Evolutionary conservation across 2,888 invertebrate species (phyloP).

Genomic region (Orthosia incerta): DNA sequence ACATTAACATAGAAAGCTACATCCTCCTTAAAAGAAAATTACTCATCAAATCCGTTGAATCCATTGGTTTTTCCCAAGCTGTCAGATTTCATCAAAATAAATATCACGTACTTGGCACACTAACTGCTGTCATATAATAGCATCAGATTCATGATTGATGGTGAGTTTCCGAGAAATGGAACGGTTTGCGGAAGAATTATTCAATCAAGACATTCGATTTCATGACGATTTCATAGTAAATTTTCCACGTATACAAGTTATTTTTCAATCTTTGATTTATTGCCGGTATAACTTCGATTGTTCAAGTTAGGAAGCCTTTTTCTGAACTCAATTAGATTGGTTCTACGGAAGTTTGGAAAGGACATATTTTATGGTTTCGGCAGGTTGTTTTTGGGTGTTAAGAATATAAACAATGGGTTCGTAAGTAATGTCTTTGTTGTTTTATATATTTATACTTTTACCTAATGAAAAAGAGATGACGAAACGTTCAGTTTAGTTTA

Average conservation of each 20-base stretch:
- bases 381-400: slow-evolving; percentile 12
- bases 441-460: slow-evolving; percentile 1
- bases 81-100: slow-evolving; percentile 55
- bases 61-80: slow-evolving; percentile 46
- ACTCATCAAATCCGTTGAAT: slow-evolving; percentile 41
- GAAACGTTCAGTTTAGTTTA: neutral
- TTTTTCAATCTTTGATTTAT: slow-evolving; percentile 60
- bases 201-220: slow-evolving; percentile 63
- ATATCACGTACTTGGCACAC: slow-evolving; percentile 56
- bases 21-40: slow-evolving; percentile 46
- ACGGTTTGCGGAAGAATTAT: slow-evolving; percentile 56
- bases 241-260: slow-evolving; percentile 60
- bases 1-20: slow-evolving; percentile 50
- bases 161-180: slow-evolving; percentile 55
- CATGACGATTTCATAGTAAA: slow-evolving; percentile 64
- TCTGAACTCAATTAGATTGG: slow-evolving; percentile 40
- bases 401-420: neutral
- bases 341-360: slow-evolving; percentile 29
- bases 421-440: neutral
- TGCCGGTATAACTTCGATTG: slow-evolving; percentile 52
- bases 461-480: neutral
- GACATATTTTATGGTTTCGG: slow-evolving; percentile 40
- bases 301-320: slow-evolving; percentile 52
- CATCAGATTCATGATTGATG: slow-evolving; percentile 59
- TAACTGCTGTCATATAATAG: slow-evolving; percentile 58